Percentiles rank a stretch among this genome's conserved stretches.
phyloP scores from a whole-genome alignment of 2,888 invertebrate genomes.

The Tupiocoris notatus region DNA sequence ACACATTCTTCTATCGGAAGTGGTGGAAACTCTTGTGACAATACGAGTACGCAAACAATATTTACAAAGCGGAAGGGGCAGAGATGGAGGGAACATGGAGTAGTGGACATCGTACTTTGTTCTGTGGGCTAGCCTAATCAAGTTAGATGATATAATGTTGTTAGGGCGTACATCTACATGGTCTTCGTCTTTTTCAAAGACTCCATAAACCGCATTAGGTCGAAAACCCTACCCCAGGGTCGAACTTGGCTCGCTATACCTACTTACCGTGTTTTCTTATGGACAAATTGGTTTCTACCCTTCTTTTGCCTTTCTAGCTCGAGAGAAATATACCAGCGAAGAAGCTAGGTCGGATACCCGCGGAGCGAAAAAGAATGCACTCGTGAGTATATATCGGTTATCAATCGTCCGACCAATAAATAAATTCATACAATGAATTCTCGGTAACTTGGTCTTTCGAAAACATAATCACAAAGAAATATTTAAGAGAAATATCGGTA shows the following conservation, averaged over 20 bases:
- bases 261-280: conserved; percentile 35
- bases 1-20: no score
- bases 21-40: no score
- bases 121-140: conserved; percentile 36
- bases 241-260: conserved; percentile 16
- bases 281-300: conserved; percentile 31
- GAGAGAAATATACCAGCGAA: neutral
- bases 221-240: conserved; percentile 19
- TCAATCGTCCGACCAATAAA: no score
- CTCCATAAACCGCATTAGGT: conserved; percentile 40
- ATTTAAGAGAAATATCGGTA: no score
- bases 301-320: neutral
- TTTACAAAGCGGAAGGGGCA: neutral
- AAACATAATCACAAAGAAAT: no score
- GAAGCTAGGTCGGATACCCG: neutral
- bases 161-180: conserved; percentile 40
- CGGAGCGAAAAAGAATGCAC: no score
- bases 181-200: conserved; percentile 39
- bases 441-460: no score
- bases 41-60: neutral
- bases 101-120: conserved; percentile 23
- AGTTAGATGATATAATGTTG: conserved; percentile 39
- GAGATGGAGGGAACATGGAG: neutral
- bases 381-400: no score
- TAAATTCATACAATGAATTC: no score